Base-by-base conservation (phyloP, 2,113 vertebrate genomes). In the Sinocyclocheilus grahami region DNA sequence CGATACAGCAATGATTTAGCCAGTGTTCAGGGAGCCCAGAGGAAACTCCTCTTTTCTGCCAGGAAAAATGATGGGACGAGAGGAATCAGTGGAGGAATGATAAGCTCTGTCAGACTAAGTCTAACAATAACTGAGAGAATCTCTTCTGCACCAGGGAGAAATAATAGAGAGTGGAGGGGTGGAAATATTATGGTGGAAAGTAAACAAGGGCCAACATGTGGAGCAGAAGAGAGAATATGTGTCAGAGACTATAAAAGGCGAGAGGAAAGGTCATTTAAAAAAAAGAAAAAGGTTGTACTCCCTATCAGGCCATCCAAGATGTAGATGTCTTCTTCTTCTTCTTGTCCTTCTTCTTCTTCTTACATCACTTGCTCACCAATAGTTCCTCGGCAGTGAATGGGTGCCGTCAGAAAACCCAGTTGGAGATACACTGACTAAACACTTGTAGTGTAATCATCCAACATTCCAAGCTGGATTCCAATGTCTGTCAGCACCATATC, bases 21-120 rank as follows among this genome's bases (percentile, higher is more conserved):
- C 22, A 65, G 60, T 27, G 37, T 81, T 65, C 58, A 24, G 78
- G 48, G 46, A 72, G 65, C 67, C 42, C 67, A n/a, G 81, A 83
- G 81, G 81, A 83, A 83, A 83, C 81, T 83, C 81, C 81, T 72
- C 48, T 72, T 13, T 11, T 72, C 67, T 4, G 85, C 85, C 85
- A 86, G 85, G 78, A 86, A 86, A 86, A 82, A 69, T 74, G 72
- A 81, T 62, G 85, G 39, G 55, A 86, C 58, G 69, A 74, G 72
- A 75, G 69, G 58, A 62, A 6, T 60, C 51, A 75, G 78, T 65
- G 37, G 16, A 75, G 78, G 78, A 86, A 86, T 76, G 69, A 86
- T 48, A 63, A 5, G 37, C 46, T 81, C 37, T 48, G 13, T 81
- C 79, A 65, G 60, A 81, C 14, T 0, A 65, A 18, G 10, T 65